phyloP scores from a whole-genome alignment of 2,888 invertebrate genomes.

The Coronaproctus castanopsis region DNA sequence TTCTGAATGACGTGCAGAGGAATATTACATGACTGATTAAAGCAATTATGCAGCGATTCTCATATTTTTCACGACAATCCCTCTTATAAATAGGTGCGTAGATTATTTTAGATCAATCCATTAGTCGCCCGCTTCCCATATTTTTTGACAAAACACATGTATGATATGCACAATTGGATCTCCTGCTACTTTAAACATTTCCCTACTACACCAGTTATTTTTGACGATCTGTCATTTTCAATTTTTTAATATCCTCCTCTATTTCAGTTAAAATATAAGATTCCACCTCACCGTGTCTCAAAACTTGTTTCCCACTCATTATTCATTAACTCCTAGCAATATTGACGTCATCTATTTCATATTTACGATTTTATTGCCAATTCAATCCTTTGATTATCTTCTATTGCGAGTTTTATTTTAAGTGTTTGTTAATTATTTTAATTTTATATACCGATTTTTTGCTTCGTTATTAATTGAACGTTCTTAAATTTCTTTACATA shows the following conservation, averaged over 20 bases:
- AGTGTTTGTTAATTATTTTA: background rate
- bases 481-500: conserved; percentile 1
- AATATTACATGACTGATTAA: background rate
- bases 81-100: background rate
- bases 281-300: background rate
- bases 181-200: background rate
- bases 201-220: background rate
- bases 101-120: background rate
- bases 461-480: background rate
- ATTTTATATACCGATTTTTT: background rate
- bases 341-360: background rate
- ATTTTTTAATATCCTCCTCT: background rate
- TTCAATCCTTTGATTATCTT: background rate
- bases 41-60: background rate
- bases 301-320: background rate
- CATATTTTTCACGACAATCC: background rate
- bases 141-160: background rate
- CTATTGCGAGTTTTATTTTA: background rate
- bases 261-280: background rate
- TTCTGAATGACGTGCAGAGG: background rate
- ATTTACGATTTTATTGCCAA: background rate
- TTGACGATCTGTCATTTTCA: background rate
- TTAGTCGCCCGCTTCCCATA: background rate
- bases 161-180: background rate
- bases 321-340: background rate